Evolutionary conservation across 1,140 invertebrate genomes (phyloP).

Genomic region (Tetramorium parvispinum): DNA sequence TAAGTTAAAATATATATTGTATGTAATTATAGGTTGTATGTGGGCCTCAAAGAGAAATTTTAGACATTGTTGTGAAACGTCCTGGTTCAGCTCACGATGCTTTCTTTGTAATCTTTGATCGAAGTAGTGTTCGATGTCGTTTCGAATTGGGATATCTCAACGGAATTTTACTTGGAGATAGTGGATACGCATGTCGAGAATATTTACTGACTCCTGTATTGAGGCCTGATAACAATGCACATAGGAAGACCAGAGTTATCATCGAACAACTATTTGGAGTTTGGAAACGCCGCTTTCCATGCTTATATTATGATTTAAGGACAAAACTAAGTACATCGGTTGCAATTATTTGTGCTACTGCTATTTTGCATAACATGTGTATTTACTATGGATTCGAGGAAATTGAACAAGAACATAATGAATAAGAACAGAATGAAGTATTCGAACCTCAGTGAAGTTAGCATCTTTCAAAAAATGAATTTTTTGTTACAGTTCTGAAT

Average conservation of each 20-base stretch:
- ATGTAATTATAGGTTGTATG: not conserved
- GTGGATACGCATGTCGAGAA: not conserved
- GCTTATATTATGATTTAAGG: not conserved
- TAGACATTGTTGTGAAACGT: not conserved
- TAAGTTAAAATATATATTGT: not conserved
- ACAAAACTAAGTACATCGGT: not conserved
- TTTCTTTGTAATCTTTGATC: not conserved
- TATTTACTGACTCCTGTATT: not conserved
- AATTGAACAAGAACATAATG: not conserved
- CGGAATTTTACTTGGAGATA: not conserved
- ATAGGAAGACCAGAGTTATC: not conserved
- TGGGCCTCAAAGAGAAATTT: not conserved
- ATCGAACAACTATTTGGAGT: not conserved
- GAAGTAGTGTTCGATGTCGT: not conserved
- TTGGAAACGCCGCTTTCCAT: constrained; percentile 4
- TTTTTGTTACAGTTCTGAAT: not conserved
- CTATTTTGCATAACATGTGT: constrained; percentile 19
- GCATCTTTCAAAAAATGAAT: not conserved
- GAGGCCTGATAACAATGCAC: not conserved
- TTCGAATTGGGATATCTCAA: not conserved
- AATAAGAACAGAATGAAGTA: not conserved
- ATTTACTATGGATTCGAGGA: not conserved
- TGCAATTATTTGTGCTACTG: not conserved
- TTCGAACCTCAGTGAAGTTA: not conserved
- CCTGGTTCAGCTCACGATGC: not conserved